These are phyloP conservation scores for Andrena cerasifolii DNA, from an alignment of 1,140 invertebrate species.

Conservation along the genomic window DNA sequence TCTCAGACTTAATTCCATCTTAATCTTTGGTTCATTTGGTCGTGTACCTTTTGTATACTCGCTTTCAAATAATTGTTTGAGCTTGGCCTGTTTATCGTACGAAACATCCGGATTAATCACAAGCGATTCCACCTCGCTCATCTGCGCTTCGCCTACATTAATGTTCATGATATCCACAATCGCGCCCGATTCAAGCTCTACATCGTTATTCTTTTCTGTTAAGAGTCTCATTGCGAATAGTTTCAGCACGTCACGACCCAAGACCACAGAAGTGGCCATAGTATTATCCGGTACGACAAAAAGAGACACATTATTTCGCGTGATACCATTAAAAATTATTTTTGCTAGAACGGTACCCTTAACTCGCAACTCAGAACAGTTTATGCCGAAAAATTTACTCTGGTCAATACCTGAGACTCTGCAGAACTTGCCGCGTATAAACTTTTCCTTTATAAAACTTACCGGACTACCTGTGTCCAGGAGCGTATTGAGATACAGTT, in stretches of 20 bases:
- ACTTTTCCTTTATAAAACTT: conserved; percentile 12
- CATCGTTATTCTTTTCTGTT: too few relatives aligned
- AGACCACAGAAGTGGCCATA: neutral
- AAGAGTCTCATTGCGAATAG: neutral
- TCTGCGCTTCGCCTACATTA: neutral
- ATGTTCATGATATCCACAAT: neutral
- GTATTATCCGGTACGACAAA: neutral
- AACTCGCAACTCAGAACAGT: too few relatives aligned
- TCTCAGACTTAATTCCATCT: neutral
- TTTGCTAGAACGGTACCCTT: too few relatives aligned
- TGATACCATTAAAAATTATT: too few relatives aligned
- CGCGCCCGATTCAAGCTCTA: too few relatives aligned
- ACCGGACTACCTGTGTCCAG: conserved; percentile 21
- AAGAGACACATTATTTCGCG: neutral
- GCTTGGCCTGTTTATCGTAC: neutral
- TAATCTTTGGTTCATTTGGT: neutral
- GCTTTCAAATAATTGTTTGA: neutral
- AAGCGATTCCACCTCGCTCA: neutral
- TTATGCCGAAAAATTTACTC: too few relatives aligned
- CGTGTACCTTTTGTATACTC: neutral
- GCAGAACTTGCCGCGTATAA: neutral
- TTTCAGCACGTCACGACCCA: neutral
- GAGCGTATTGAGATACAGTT: neutral
- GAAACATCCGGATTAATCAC: neutral
- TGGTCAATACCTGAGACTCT: too few relatives aligned